Conservation (phyloP, 2,888 invertebrate species). For the Calameuta filiformis region DNA sequence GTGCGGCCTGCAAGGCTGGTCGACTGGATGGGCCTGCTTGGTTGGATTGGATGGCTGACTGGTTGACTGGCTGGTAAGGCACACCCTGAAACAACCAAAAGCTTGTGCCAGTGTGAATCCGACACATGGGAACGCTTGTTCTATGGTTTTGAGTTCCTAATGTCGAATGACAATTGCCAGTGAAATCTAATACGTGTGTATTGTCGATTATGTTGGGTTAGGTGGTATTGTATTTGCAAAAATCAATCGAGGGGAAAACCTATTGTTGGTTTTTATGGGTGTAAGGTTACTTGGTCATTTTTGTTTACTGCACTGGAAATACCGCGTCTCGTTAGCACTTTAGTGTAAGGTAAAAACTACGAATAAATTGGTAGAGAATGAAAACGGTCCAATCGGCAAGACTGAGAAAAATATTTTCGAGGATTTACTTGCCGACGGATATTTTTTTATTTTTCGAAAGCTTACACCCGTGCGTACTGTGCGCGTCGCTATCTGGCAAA, state of each 20-base stretch:
- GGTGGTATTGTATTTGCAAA: neutral
- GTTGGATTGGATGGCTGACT: slow-evolving; percentile 26
- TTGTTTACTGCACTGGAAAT: too few relatives aligned
- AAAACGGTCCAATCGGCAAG: too few relatives aligned
- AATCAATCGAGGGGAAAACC: neutral
- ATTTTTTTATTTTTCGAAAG: too few relatives aligned
- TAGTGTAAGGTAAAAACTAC: too few relatives aligned
- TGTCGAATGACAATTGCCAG: neutral
- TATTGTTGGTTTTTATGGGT: too few relatives aligned
- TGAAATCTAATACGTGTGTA: neutral
- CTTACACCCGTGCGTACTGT: too few relatives aligned
- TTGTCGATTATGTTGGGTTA: neutral
- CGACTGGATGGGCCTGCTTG: neutral
- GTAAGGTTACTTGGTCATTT: too few relatives aligned
- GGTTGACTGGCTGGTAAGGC: slow-evolving; percentile 18
- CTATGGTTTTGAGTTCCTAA: neutral
- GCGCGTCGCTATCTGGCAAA: too few relatives aligned
- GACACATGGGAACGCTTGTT: neutral
- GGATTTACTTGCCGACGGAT: too few relatives aligned
- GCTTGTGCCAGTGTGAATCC: neutral
- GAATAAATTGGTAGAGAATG: too few relatives aligned
- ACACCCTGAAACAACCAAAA: slow-evolving; percentile 7
- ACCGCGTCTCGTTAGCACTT: too few relatives aligned
- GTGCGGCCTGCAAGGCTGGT: slow-evolving; percentile 36
- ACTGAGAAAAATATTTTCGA: too few relatives aligned